Evolutionary conservation across 1,140 invertebrate species (phyloP).

Genomic region (Neuroterus valhalla): DNA sequence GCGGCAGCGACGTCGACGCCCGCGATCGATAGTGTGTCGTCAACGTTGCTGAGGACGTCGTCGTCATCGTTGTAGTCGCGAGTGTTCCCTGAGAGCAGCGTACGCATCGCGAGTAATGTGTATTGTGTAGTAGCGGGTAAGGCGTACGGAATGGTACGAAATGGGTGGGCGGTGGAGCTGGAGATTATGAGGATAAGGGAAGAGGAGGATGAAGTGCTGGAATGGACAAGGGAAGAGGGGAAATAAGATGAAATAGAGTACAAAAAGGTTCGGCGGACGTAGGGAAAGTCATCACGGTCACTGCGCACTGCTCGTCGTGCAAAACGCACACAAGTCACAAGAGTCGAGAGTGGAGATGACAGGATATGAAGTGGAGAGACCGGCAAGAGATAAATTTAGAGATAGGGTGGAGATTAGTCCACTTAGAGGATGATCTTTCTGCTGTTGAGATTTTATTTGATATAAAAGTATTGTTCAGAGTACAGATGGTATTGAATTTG

Average conservation of each 20-base stretch:
- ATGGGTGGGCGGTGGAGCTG: conserved; percentile 14
- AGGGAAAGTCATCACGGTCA: conserved; percentile 69
- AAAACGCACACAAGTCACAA: conserved; percentile 15
- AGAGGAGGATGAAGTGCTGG: conserved; percentile 28
- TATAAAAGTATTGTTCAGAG: not conserved
- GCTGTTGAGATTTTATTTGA: conserved; percentile 19
- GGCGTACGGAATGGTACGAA: conserved; percentile 38
- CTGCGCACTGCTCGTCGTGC: conserved; percentile 44
- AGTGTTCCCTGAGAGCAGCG: conserved; percentile 29
- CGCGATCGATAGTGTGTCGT: conserved; percentile 61
- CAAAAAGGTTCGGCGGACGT: conserved; percentile 33
- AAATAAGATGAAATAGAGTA: conserved; percentile 42
- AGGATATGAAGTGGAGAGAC: conserved; percentile 18
- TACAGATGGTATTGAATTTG: conserved; percentile 10
- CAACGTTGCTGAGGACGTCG: conserved; percentile 44
- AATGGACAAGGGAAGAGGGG: conserved; percentile 32
- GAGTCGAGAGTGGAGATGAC: conserved; percentile 3
- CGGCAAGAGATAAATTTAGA: conserved; percentile 16
- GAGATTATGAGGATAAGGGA: not conserved
- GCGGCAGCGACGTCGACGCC: conserved; percentile 66
- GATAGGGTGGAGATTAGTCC: not conserved
- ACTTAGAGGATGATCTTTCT: conserved; percentile 36
- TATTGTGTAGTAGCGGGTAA: conserved; percentile 40
- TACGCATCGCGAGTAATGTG: conserved; percentile 61
- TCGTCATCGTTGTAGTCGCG: conserved; percentile 40